Base-by-base conservation (phyloP, 2,797 vertebrate genomes). In the Lepus oiostolus region DNA sequence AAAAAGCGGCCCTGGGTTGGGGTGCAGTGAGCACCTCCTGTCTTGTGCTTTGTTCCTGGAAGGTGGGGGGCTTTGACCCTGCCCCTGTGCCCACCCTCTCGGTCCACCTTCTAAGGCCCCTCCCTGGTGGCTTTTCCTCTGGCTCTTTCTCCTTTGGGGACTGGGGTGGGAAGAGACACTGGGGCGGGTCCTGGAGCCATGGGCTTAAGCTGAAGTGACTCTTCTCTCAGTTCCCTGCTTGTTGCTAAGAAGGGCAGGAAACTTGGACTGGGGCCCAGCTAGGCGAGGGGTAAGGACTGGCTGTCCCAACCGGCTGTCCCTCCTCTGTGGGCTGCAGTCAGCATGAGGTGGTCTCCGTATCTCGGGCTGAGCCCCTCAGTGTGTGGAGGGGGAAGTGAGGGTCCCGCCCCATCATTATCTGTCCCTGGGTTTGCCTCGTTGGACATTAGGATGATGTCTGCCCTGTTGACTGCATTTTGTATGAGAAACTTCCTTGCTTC, bases 1-100 rank as follows among this genome's bases (percentile, higher is more conserved):
- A n/a, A 65, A 89, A 68, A 88, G 58, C 67, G 82, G 35, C 35
- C 35, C 21, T 81, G 52, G 79, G 30, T 91, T 21, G 63, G 85
- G 87, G 67, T 19, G 17, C 28, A 6, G 1, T 28, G 70, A 88
- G 85, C 82, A 85, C 38, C 76, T 92, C 71, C 63, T 62, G 38
- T 22, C 6, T 76, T 67, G 68, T 75, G 60, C 75, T 96, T 97
- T 97, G 95, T 96, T 95, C 88, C 91, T 22, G 7, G 32, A 74
- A 54, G 75, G 19, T 91, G 85, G 47, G 74, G 75, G 50, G 70
- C 74, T 83, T 80, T 77, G 42, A 50, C 72, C 75, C 50, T 81
- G 67, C 84, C 42, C 42, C 32, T 81, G 35, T 22, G 30, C 47
- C 70, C 72, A 58, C 54, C 47, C 32, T n/a, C n/a, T 68, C 63